Base-by-base conservation (phyloP, 2,888 invertebrate species). In the Hypomecis punctinalis region DNA sequence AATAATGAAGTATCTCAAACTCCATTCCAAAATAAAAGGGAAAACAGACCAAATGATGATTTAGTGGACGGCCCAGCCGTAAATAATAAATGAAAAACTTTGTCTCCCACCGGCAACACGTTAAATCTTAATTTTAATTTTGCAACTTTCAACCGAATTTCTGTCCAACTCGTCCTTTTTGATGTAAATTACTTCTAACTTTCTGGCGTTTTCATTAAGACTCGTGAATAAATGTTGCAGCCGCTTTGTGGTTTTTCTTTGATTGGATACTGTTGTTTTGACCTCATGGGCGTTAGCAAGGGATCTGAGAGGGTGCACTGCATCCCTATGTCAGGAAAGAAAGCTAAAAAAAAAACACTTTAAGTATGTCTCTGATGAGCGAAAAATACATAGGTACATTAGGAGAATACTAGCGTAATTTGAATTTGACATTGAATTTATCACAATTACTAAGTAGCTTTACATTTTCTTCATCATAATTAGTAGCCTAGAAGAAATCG, bases 71-170 rank as follows among this genome's bases (percentile, higher is more conserved):
- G 8, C 36, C 56, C 42, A 45, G 43, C 48, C 63, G 62, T 69
- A 69, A 70, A 72, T 72, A 67, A 67, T 68, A 63, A 78, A 76
- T 73, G 76, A 72, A 62, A 76, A 80, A 75, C 72, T 77, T 80
- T 76, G 70, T 76, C 77, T 70, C 74, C 67, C 76, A 52, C 40
- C 52, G 52, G 40, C 52, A 70, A 73, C 82, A 80, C 81, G 79
- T 86, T 86, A 86, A 86, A 86, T 85, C 84, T 84, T 87, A 83
- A 87, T 87, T 86, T 86, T 83, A 86, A 87, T 87, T 85, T 81
- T 73, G 77, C 65, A 85, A 86, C 82, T 85, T 85, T 73, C 70
- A 54, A 65, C 68, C 77, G 73, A 77, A 75, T 74, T 59, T 70
- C 49, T 45, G 63, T 53, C 75, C 71, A 75, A 79, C 79, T 78